Conservation (phyloP, 2,888 invertebrate species). For the Torymus aiolomorphi region DNA sequence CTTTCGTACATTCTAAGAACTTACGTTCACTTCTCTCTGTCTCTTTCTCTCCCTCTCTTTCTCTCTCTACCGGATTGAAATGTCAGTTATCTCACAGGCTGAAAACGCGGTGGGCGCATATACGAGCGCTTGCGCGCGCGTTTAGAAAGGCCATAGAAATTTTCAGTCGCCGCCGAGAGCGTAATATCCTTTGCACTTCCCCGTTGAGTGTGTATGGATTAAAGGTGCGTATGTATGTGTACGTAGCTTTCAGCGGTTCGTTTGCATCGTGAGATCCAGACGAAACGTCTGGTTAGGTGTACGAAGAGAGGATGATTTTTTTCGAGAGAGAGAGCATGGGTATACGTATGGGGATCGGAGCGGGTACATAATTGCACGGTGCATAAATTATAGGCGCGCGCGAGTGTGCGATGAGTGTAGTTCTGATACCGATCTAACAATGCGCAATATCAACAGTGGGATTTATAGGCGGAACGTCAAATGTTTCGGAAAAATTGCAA, state of each 20-base stretch:
- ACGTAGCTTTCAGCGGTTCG: constrained; percentile 7
- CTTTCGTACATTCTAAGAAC: constrained; percentile 58
- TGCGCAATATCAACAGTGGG: too few species aligned
- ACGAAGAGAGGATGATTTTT: constrained; percentile 20
- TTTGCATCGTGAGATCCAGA: background rate
- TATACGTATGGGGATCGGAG: too few species aligned
- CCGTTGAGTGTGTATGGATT: background rate
- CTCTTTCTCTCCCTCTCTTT: too few species aligned
- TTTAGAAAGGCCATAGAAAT: constrained; percentile 56
- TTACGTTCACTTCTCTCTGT: constrained; percentile 52
- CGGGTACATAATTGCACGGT: constrained; percentile 20
- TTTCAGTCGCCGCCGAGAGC: constrained; percentile 25
- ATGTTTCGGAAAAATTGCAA: too few species aligned
- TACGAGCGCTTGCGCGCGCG: constrained; percentile 10
- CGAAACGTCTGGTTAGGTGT: too few species aligned
- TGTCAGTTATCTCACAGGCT: constrained; percentile 56
- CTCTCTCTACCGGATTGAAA: constrained; percentile 55
- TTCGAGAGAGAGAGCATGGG: too few species aligned
- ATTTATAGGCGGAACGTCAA: too few species aligned
- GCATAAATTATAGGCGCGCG: background rate
- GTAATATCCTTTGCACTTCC: constrained; percentile 24
- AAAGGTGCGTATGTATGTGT: background rate
- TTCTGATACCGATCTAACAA: too few species aligned
- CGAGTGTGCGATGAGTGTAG: too few species aligned
- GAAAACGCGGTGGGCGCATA: constrained; percentile 46